Conservation (phyloP, 1,140 invertebrate genomes). For the Rhopalosiphum padi region DNA sequence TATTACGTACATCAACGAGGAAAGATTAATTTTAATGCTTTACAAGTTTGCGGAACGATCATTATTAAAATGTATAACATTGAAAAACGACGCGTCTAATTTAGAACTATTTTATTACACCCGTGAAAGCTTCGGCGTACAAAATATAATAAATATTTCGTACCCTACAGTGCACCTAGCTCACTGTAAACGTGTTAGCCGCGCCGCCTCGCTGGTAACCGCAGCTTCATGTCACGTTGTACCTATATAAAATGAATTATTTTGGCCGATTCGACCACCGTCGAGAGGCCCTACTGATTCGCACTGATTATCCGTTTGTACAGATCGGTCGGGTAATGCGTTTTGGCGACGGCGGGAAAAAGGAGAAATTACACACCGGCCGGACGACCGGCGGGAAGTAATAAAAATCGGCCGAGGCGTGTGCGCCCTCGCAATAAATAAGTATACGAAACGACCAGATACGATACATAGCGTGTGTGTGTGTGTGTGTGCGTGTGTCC, state of each 20-base stretch:
- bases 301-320: not conserved
- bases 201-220: too few species aligned
- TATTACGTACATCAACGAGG: not conserved
- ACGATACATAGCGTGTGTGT: not conserved
- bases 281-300: not conserved
- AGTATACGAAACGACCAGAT: not conserved
- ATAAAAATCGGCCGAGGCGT: not conserved
- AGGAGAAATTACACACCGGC: not conserved
- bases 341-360: not conserved
- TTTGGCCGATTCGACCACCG: not conserved
- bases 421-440: constrained; percentile 2
- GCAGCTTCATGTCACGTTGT: too few species aligned
- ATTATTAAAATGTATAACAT: too few species aligned
- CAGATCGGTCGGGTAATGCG: not conserved
- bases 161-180: too few species aligned
- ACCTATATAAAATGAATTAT: not conserved
- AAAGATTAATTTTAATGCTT: too few species aligned
- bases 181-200: too few species aligned
- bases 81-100: too few species aligned
- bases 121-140: too few species aligned
- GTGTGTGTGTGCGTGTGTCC: not conserved
- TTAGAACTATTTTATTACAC: too few species aligned
- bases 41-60: too few species aligned
- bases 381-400: not conserved
- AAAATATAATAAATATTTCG: too few species aligned